phyloP scores from a whole-genome alignment of 2,888 invertebrate species.

The Ferrisia virgata region DNA sequence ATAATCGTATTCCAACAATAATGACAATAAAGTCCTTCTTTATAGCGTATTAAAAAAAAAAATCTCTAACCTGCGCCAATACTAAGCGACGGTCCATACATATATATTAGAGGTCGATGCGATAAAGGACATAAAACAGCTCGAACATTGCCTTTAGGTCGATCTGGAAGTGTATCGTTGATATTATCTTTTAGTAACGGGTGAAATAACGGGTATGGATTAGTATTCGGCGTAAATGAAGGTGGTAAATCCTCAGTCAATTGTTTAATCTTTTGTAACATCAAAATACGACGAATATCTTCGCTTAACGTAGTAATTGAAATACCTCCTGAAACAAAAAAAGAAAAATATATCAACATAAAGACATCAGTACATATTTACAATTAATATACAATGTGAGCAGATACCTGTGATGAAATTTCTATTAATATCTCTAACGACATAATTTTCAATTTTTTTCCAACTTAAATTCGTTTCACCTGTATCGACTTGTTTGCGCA shows the following conservation, averaged over 20 bases:
- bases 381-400: not conserved
- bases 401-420: slow-evolving; percentile 4
- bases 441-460: not conserved
- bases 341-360: too few species aligned
- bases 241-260: not conserved
- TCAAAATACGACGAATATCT: not conserved
- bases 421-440: not conserved
- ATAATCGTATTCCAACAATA: not conserved
- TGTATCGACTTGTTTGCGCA: not conserved
- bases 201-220: slow-evolving; percentile 27
- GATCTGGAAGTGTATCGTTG: not conserved
- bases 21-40: not conserved
- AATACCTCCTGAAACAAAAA: not conserved
- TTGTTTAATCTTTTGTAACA: not conserved
- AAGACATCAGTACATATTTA: not conserved
- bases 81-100: slow-evolving; percentile 24
- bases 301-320: not conserved
- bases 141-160: not conserved
- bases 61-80: slow-evolving; percentile 21
- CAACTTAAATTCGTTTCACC: not conserved
- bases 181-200: not conserved
- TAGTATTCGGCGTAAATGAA: not conserved
- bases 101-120: slow-evolving; percentile 8
- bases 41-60: too few species aligned
- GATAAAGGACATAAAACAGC: slow-evolving; percentile 40